A percentile compares a stretch with the other conserved stretches of the same genome.
Evolutionary conservation across 2,113 vertebrate species (phyloP).

Genomic region (Ranitomeya imitator): DNA sequence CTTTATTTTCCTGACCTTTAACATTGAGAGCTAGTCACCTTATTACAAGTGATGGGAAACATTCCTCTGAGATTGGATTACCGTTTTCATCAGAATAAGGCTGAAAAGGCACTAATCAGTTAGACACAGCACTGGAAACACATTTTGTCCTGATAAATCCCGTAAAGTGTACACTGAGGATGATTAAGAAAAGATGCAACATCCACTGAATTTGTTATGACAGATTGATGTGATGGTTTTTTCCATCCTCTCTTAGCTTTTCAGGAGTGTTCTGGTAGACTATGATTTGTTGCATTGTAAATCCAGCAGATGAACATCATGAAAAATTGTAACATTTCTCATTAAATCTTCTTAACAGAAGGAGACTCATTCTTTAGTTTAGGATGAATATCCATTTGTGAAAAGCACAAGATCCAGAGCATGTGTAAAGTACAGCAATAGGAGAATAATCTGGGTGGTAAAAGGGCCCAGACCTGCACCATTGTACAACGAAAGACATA

Average conservation of each 20-base stretch:
- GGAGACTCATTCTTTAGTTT: background rate
- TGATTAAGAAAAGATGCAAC: constrained; percentile 32
- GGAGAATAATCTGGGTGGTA: background rate
- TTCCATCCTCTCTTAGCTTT: background rate
- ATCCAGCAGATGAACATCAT: background rate
- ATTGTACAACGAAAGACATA: background rate
- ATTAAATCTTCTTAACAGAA: constrained; percentile 24
- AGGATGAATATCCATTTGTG: constrained; percentile 4
- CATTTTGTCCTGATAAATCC: constrained; percentile 42
- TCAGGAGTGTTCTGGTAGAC: background rate
- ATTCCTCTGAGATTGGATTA: constrained; percentile 54
- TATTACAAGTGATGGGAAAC: constrained; percentile 44
- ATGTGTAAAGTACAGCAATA: background rate
- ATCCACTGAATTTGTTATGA: constrained; percentile 21
- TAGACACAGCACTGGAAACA: constrained; percentile 44
- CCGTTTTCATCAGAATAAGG: constrained; percentile 38
- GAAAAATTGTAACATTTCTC: background rate
- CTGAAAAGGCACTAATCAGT: constrained; percentile 46
- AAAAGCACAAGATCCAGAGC: background rate
- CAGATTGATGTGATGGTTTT: constrained; percentile 7
- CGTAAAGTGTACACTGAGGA: constrained; percentile 21
- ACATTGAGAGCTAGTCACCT: constrained; percentile 4
- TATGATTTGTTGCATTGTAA: constrained; percentile 8
- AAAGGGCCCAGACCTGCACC: background rate
- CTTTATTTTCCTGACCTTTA: constrained; percentile 8